Percentiles rank a stretch among this genome's conserved stretches.
phyloP scores from a whole-genome alignment of 2,113 vertebrate genomes.

The Myotis yumanensis region DNA sequence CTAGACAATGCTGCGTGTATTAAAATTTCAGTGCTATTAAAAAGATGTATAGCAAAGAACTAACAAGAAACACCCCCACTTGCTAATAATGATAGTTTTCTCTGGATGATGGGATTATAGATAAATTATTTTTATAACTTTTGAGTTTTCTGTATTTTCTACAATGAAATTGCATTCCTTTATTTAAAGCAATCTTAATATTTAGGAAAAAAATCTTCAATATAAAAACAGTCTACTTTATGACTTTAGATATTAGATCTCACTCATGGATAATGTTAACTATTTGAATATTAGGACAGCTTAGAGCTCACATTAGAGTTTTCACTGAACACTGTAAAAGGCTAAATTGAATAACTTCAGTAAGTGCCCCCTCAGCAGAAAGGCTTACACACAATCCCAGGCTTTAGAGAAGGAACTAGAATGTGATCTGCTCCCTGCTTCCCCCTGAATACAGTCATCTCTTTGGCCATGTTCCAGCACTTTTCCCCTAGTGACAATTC shows the following conservation, averaged over 20 bases:
- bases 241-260: background rate
- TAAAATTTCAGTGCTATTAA: background rate
- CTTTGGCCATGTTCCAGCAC: background rate
- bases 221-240: background rate
- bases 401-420: background rate
- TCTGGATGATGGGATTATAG: background rate
- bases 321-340: background rate
- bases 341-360: background rate
- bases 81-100: background rate
- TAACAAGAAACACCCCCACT: background rate
- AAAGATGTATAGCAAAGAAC: background rate
- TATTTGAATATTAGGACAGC: background rate
- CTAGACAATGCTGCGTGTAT: background rate
- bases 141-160: background rate
- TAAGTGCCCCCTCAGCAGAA: background rate
- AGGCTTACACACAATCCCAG: too few relatives aligned
- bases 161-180: background rate
- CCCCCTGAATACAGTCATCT: background rate
- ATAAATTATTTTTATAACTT: background rate
- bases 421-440: background rate
- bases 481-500: conserved; percentile 38
- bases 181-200: background rate
- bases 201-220: background rate
- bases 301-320: background rate
- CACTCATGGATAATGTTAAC: background rate